A percentile compares a stretch with the other conserved stretches of the same genome.
Evolutionary conservation across 2,888 invertebrate genomes (phyloP).

Genomic region (Euzetes globulus): DNA sequence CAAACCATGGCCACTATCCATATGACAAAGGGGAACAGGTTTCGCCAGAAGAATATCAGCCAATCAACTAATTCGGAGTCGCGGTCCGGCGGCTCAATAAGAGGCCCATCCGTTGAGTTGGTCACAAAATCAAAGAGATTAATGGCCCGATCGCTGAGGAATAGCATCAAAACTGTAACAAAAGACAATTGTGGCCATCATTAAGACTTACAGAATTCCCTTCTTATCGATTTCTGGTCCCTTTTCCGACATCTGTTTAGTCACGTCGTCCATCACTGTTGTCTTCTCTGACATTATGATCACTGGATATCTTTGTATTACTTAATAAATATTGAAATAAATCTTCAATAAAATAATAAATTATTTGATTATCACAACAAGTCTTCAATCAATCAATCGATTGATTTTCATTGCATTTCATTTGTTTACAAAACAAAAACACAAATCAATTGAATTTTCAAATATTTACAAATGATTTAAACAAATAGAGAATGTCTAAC

Average conservation of each 20-base stretch:
- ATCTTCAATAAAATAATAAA: background rate
- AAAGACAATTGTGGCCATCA: background rate
- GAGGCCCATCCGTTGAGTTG: background rate
- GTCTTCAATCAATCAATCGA: background rate
- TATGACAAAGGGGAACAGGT: slow-evolving; percentile 32
- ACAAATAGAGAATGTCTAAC: no score
- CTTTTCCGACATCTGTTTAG: background rate
- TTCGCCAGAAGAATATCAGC: slow-evolving; percentile 29
- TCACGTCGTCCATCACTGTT: background rate
- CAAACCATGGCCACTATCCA: slow-evolving; percentile 60
- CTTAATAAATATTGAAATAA: background rate
- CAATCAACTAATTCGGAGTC: slow-evolving; percentile 24
- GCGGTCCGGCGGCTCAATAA: slow-evolving; percentile 28
- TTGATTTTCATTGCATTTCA: no score
- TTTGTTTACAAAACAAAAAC: no score
- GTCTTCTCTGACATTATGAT: background rate
- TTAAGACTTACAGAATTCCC: background rate
- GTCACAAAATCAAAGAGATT: background rate
- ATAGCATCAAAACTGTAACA: background rate
- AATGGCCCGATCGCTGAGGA: background rate
- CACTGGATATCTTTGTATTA: background rate
- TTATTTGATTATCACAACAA: no score
- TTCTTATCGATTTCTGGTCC: background rate
- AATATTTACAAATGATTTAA: background rate
- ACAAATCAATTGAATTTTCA: background rate